phyloP scores from a whole-genome alignment of 1,140 invertebrate genomes.

The Eriosoma lanigerum region DNA sequence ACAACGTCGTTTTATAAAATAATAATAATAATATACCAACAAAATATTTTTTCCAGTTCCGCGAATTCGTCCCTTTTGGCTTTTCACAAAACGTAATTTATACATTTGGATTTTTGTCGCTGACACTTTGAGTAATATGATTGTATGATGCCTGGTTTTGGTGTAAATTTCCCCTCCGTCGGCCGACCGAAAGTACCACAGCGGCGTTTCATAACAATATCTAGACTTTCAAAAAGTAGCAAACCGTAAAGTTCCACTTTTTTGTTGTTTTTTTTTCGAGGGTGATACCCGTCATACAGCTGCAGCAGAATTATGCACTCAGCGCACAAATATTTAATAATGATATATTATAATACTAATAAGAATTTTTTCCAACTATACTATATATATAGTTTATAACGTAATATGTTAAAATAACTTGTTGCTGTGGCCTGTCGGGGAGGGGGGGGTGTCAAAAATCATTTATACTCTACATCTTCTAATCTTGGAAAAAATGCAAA shows the following conservation, averaged over 20 bases:
- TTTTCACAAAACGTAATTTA: constrained; percentile 19
- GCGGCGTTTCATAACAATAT: not conserved
- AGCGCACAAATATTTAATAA: no score
- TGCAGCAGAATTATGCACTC: no score
- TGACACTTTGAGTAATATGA: constrained; percentile 45
- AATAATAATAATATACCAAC: not conserved
- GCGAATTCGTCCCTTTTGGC: not conserved
- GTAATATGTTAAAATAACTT: no score
- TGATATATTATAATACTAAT: no score
- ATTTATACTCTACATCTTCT: no score
- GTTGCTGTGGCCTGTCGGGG: no score
- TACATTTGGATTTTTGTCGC: constrained; percentile 21
- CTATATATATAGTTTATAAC: no score
- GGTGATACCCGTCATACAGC: no score
- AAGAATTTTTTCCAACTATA: no score
- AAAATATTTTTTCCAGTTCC: not conserved
- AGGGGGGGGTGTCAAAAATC: no score
- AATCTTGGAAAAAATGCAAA: no score
- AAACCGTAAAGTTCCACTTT: not conserved
- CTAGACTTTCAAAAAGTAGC: not conserved
- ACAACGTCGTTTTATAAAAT: not conserved
- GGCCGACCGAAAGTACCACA: not conserved
- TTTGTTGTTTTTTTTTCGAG: no score
- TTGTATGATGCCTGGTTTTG: constrained; percentile 11
- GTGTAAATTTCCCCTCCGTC: not conserved